Percentiles rank a stretch among this genome's conserved stretches.
Evolutionary conservation across 1,140 invertebrate species (phyloP).

Genomic region (Drosophila asahinai): DNA sequence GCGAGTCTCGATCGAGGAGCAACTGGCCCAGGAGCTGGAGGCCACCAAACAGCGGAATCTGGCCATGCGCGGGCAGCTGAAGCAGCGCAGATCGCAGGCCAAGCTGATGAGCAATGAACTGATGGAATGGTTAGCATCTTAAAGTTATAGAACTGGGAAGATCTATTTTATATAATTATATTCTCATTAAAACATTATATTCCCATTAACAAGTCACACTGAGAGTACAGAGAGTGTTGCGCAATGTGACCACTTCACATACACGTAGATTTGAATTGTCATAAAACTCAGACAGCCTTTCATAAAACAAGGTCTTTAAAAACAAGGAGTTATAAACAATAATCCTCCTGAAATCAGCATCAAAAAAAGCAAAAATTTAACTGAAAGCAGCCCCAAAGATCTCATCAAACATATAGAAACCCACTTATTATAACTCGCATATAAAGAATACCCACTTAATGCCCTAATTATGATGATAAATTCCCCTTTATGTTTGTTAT

Average conservation of each 20-base stretch:
- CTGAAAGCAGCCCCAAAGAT: too few relatives aligned
- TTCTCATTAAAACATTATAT: too few relatives aligned
- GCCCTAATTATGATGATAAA: neutral
- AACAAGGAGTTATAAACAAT: too few relatives aligned
- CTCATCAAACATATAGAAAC: neutral
- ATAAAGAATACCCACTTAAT: neutral
- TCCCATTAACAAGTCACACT: too few relatives aligned
- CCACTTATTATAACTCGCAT: neutral
- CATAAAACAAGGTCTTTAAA: too few relatives aligned
- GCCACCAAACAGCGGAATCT: conserved; percentile 14
- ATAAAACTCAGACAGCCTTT: too few relatives aligned
- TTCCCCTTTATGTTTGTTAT: neutral
- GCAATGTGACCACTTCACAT: too few relatives aligned
- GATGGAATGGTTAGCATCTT: conserved; percentile 18
- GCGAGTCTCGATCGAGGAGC: conserved; percentile 4
- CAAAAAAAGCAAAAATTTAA: too few relatives aligned
- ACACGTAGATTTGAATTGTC: too few relatives aligned
- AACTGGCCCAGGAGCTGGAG: conserved; percentile 22
- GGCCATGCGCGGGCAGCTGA: conserved; percentile 10
- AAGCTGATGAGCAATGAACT: conserved; percentile 16
- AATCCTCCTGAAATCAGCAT: too few relatives aligned
- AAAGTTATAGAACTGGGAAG: neutral
- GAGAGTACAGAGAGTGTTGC: too few relatives aligned
- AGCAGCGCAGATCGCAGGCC: neutral
- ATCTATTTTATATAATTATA: too few relatives aligned